Conservation (phyloP, 2,888 invertebrate genomes). For the Bugulina stolonifera region DNA sequence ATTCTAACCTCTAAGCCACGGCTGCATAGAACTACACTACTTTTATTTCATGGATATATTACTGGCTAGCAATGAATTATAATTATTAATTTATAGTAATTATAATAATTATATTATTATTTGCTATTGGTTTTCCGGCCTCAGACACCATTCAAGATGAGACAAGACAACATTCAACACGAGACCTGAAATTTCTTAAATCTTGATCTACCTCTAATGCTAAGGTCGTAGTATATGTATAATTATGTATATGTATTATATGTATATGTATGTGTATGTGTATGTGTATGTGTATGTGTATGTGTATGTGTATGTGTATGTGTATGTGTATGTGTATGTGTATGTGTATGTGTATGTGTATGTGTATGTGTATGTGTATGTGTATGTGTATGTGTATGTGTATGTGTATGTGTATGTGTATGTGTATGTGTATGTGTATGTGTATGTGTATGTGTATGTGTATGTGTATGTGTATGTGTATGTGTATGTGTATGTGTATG, state of each 20-base stretch:
- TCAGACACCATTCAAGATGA: too few relatives aligned
- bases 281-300: not conserved
- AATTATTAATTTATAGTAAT: too few relatives aligned
- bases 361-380: not conserved
- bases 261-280: not conserved
- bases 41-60: too few relatives aligned
- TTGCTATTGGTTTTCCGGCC: too few relatives aligned
- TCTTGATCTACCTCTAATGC: too few relatives aligned
- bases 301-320: not conserved
- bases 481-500: not conserved
- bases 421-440: not conserved
- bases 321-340: not conserved
- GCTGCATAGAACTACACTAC: too few relatives aligned
- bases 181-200: too few relatives aligned
- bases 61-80: too few relatives aligned
- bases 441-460: not conserved
- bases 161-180: too few relatives aligned
- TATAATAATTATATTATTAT: too few relatives aligned
- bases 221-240: too few relatives aligned
- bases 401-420: not conserved
- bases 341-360: not conserved
- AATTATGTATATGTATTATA: not conserved
- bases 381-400: not conserved
- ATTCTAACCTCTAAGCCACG: too few relatives aligned
- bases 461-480: not conserved